Percentiles rank a stretch among this genome's conserved stretches.
phyloP scores from a whole-genome alignment of 2,797 vertebrate species.

The Esox lucius region DNA sequence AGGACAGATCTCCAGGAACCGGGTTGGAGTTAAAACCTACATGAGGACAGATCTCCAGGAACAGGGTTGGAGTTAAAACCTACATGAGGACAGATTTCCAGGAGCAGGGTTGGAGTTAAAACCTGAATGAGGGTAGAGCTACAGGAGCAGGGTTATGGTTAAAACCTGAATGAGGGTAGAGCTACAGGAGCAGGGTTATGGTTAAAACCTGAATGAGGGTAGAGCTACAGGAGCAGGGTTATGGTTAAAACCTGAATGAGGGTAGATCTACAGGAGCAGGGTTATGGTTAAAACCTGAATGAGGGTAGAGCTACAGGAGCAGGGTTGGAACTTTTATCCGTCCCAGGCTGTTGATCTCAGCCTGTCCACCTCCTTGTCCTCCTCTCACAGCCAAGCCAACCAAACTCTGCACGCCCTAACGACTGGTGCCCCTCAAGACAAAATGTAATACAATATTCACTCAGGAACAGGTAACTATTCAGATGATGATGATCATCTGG shows the following conservation, averaged over 20 bases:
- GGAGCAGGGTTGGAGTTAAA: no score
- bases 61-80: no score
- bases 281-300: background rate
- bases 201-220: no score
- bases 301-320: background rate
- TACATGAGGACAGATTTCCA: no score
- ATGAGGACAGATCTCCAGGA: no score
- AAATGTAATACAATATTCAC: slow-evolving; percentile 79
- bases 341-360: slow-evolving; percentile 46
- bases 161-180: no score
- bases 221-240: no score
- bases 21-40: no score
- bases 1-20: no score
- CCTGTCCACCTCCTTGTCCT: slow-evolving; percentile 68
- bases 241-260: background rate
- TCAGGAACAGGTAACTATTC: slow-evolving; percentile 78
- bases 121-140: no score
- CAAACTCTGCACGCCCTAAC: slow-evolving; percentile 72
- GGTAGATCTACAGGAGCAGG: background rate
- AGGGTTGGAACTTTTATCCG: background rate
- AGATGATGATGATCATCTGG: slow-evolving; percentile 21
- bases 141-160: no score
- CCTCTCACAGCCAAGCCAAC: slow-evolving; percentile 79
- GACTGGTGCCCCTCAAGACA: slow-evolving; percentile 73
- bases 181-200: no score